These are phyloP conservation scores for Phthorimaea operculella DNA, from an alignment of 1,140 invertebrate species.

Conservation along the genomic window DNA sequence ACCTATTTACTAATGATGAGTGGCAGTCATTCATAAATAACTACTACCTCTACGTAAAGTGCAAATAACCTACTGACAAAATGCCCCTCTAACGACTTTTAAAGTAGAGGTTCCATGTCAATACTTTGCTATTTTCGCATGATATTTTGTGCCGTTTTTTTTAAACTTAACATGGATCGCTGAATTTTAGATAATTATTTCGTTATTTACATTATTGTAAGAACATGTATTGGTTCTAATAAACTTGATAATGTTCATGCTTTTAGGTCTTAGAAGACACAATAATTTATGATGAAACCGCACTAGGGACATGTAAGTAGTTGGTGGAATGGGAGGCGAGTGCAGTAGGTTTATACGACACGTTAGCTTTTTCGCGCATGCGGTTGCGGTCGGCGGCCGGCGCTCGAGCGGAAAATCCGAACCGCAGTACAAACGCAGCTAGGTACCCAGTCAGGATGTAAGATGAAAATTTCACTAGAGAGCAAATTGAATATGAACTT, in stretches of 20 bases:
- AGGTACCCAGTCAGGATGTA: no score
- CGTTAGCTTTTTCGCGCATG: neutral
- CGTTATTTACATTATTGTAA: no score
- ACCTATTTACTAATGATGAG: no score
- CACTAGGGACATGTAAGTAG: neutral
- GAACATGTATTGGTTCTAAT: no score
- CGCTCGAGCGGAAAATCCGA: constrained; percentile 1
- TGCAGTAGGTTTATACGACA: neutral
- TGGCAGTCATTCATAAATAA: no score
- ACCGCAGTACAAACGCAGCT: neutral
- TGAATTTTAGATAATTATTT: no score
- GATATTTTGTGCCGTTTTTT: neutral
- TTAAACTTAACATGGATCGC: no score
- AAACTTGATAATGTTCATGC: no score
- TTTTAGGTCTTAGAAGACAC: neutral
- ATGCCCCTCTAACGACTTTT: neutral
- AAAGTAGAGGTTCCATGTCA: constrained; percentile 2
- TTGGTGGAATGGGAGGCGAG: neutral
- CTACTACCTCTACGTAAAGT: no score
- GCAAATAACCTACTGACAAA: no score
- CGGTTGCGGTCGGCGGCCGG: constrained; percentile 13
- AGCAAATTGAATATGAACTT: constrained; percentile 34
- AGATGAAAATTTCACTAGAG: constrained; percentile 26
- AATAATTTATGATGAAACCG: neutral
- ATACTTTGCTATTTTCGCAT: neutral